Base-by-base conservation (phyloP, 2,797 vertebrate genomes). In the Chaunax sp. region DNA sequence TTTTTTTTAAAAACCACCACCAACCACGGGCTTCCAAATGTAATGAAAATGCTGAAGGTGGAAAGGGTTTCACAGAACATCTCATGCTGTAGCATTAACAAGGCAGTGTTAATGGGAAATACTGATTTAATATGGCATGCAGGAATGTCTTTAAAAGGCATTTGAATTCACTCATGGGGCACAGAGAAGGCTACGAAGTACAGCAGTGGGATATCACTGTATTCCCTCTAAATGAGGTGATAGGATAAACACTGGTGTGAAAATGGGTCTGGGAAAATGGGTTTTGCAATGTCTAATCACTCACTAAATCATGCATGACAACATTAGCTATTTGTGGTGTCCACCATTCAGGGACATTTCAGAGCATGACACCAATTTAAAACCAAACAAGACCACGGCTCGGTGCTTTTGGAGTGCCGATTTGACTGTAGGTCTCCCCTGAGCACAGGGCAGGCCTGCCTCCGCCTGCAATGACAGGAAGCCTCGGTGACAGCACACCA, bases 261-360 rank as follows among this genome's bases (percentile, higher is more conserved):
- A 64, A 84, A 86, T 69, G 73, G 43, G 69, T 75, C 56, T 37
- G 71, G 53, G 70, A 74, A 77, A 86, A 85, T 74, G 35, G 78
- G 73, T 65, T 84, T 58, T 44, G 78, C 66, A 68, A 85, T 72
- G 84, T 91, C 84, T 88, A 84, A 89, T 91, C 85, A 80, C 86
- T 89, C 83, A 85, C 78, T 89, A 90, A 91, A 92, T 90, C 89
- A 89, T 82, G 86, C 91, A 82, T 91, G 85, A 80, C 49, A 78
- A 84, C 83, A 87, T 91, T 86, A 86, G 76, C 87, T 64, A 65
- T 84, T 81, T 83, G 78, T 72, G 51, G 71, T 63, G 82, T 84
- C 87, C 82, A 78, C 77, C 85, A 82, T 87, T 88, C 58, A 23
- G 87, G 85, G 80, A 81, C 87, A 54, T 81, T 87, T 67, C 19